Evolutionary conservation across 2,797 vertebrate species (phyloP).

Genomic region (Schizothorax lantsangensis): DNA sequence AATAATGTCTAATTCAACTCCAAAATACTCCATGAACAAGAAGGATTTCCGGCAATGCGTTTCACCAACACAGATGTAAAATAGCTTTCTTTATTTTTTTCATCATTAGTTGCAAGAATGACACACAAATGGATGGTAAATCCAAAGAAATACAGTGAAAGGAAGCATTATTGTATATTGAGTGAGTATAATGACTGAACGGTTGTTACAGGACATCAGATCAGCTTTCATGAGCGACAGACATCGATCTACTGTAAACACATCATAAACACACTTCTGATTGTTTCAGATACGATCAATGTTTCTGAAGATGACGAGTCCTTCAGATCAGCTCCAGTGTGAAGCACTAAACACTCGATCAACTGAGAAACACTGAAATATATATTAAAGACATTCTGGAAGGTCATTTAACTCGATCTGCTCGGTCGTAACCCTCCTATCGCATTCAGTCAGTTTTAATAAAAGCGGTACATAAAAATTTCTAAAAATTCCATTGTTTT

Average conservation of each 20-base stretch:
- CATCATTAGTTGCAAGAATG: slow-evolving; percentile 83
- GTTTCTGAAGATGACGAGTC: neutral
- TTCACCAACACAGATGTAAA: slow-evolving; percentile 67
- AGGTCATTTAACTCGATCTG: neutral
- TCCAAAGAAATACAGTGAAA: slow-evolving; percentile 79
- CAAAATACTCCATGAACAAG: slow-evolving; percentile 19
- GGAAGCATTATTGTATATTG: slow-evolving; percentile 77
- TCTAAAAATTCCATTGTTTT: neutral
- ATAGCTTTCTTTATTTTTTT: slow-evolving; percentile 80
- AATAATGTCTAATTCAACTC: neutral
- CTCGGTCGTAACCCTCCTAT: neutral
- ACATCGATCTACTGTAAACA: neutral
- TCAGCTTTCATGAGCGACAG: neutral
- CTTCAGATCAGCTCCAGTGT: slow-evolving; percentile 2
- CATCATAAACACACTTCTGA: neutral
- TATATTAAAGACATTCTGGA: neutral
- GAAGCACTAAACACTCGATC: neutral
- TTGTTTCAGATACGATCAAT: neutral
- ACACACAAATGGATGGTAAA: slow-evolving; percentile 78
- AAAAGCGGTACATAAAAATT: neutral
- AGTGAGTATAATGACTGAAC: slow-evolving; percentile 73
- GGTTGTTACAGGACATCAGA: slow-evolving; percentile 61
- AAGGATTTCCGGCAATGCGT: neutral
- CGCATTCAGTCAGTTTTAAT: neutral
- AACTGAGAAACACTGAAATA: neutral